Conservation (phyloP, 37 sponge, comb jelly and placozoan species). For the Hexactinellida sp. region DNA sequence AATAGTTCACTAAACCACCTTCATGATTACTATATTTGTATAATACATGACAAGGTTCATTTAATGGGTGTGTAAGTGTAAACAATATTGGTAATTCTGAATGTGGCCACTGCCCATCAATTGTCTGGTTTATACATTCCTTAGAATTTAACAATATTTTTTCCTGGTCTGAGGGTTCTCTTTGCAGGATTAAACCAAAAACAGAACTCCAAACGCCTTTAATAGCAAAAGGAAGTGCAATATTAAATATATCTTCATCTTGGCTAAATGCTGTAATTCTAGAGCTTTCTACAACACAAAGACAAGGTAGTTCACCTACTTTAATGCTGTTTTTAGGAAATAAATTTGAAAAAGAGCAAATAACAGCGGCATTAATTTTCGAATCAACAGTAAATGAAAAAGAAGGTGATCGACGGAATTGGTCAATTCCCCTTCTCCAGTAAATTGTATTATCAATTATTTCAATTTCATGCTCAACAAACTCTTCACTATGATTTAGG, state of each 20-base stretch:
- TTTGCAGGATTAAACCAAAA: neutral
- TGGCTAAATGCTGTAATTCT: neutral
- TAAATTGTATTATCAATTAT: neutral
- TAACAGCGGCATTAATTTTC: neutral
- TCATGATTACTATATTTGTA: neutral
- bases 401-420: neutral
- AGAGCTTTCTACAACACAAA: neutral
- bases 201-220: neutral
- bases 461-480: neutral
- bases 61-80: neutral
- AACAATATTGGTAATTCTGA: neutral
- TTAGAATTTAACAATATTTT: neutral
- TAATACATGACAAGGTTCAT: neutral
- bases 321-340: neutral
- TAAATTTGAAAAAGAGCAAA: neutral
- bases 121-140: neutral
- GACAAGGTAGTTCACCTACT: neutral
- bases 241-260: constrained; percentile 14
- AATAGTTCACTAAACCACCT: neutral
- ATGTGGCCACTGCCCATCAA: neutral
- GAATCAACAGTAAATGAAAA: neutral
- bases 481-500: neutral
- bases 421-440: neutral
- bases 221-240: neutral
- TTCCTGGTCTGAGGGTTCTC: neutral